Conservation (phyloP, 2,888 invertebrate species). For the Dasysyrphus tricinctus region DNA sequence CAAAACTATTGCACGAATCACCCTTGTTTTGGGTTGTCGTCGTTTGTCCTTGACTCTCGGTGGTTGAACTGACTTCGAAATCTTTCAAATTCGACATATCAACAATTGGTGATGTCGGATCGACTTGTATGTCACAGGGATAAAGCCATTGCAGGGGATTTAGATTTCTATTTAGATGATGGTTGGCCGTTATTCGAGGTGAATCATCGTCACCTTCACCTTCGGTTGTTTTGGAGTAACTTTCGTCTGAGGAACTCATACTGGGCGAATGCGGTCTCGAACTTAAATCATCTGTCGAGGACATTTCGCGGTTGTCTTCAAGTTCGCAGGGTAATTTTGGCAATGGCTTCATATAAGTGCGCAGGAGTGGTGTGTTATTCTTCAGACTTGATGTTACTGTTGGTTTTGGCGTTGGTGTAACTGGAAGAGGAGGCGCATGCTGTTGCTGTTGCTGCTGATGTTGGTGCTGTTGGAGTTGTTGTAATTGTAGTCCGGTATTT, state of each 20-base stretch:
- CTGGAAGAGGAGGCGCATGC: constrained; percentile 78
- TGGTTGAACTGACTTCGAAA: constrained; percentile 83
- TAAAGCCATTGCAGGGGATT: constrained; percentile 86
- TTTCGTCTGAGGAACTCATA: constrained; percentile 93
- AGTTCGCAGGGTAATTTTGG: constrained; percentile 85
- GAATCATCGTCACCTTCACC: constrained; percentile 85
- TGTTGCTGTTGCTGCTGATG: constrained; percentile 77
- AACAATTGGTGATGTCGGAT: constrained; percentile 82
- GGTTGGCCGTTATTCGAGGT: constrained; percentile 79
- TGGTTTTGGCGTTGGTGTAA: constrained; percentile 83
- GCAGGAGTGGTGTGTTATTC: constrained; percentile 79
- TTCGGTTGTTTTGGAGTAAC: constrained; percentile 92
- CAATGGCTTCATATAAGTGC: constrained; percentile 85
- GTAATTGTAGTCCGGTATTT: constrained; percentile 81
- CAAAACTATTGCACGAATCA: constrained; percentile 87
- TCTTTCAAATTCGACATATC: constrained; percentile 82
- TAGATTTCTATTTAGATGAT: constrained; percentile 79
- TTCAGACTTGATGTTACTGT: constrained; percentile 78
- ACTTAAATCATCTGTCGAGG: constrained; percentile 92
- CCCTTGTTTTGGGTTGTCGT: constrained; percentile 86
- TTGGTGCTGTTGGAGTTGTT: constrained; percentile 77
- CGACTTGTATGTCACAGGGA: constrained; percentile 87
- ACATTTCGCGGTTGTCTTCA: constrained; percentile 84
- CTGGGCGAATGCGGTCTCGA: constrained; percentile 92
- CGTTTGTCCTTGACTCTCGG: constrained; percentile 85